Evolutionary conservation across 2,888 invertebrate species (phyloP).

Genomic region (Melieria crassipennis): DNA sequence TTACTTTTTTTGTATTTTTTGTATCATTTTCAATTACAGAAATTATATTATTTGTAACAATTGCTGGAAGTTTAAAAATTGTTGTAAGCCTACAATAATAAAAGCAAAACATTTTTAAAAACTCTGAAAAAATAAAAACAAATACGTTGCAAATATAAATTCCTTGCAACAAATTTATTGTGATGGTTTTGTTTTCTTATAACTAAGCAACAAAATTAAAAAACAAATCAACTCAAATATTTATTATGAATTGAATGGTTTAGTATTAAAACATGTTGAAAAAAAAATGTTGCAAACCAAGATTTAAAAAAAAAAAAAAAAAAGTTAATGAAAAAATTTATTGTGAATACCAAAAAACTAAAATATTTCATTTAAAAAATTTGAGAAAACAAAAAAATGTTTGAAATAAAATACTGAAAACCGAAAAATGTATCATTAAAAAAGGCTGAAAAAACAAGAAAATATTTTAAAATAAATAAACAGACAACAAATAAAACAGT

Average conservation of each 20-base stretch:
- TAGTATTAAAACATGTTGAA: constrained; percentile 8
- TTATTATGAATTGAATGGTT: constrained; percentile 2
- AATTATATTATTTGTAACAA: no score
- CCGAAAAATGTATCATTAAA: no score
- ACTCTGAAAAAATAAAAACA: constrained; percentile 8
- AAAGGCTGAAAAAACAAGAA: no score
- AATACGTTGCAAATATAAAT: constrained; percentile 8
- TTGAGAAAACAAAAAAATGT: background rate
- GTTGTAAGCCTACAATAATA: no score
- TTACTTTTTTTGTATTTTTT: background rate
- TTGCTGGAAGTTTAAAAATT: no score
- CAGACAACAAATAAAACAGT: no score
- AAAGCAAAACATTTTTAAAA: background rate
- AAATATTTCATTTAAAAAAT: constrained; percentile 5
- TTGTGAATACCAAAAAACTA: background rate
- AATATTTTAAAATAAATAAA: no score
- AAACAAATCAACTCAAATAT: constrained; percentile 17
- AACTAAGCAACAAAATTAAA: no score
- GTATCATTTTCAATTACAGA: background rate
- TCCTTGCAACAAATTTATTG: constrained; percentile 4
- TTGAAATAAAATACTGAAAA: no score
- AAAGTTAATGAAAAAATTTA: no score
- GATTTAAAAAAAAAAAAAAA: background rate
- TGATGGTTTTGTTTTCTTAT: constrained; percentile 6
- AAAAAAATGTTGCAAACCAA: constrained; percentile 6